Conservation (phyloP, 2,797 vertebrate species). For the Peromyscus melanophrys region DNA sequence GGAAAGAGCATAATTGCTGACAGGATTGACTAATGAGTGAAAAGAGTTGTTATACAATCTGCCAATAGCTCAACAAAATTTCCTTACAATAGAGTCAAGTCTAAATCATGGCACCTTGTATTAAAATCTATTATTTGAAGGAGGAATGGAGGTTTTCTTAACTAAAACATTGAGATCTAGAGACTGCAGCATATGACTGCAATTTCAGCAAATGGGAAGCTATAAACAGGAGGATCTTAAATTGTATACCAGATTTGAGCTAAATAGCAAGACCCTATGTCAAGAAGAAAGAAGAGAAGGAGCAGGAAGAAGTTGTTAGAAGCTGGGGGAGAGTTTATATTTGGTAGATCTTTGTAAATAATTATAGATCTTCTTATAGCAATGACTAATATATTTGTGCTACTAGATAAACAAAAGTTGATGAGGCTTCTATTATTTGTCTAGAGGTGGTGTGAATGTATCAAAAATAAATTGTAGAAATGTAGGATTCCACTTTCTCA, state of each 20-base stretch:
- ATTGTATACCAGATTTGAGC: neutral
- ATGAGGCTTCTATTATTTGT: neutral
- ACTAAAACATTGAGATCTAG: neutral
- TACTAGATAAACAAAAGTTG: neutral
- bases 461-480: neutral
- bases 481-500: neutral
- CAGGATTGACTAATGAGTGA: neutral
- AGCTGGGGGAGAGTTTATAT: neutral
- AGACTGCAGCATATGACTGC: no score
- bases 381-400: neutral
- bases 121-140: neutral
- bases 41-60: neutral
- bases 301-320: neutral
- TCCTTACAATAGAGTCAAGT: neutral
- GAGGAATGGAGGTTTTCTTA: neutral
- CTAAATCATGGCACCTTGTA: neutral
- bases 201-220: neutral
- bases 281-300: neutral
- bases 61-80: neutral
- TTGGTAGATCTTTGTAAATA: neutral
- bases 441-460: neutral
- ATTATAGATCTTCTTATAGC: neutral
- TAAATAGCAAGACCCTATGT: neutral
- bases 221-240: neutral
- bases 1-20: neutral